Conservation (phyloP, 2,797 vertebrate species). For the Thunnus albacares region DNA sequence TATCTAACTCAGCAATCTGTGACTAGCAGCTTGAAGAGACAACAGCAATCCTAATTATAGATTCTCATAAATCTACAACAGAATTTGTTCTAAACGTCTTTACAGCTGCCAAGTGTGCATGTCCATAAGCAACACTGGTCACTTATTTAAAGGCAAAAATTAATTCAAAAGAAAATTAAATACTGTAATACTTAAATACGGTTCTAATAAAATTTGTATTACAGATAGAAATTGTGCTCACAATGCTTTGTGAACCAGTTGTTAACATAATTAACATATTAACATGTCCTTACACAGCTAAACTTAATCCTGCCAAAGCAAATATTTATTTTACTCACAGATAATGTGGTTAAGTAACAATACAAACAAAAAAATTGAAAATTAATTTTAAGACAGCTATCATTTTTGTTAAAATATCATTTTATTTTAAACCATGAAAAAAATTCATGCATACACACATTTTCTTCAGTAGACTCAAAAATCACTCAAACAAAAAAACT, state of each 20-base stretch:
- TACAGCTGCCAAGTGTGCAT: no score
- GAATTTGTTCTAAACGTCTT: no score
- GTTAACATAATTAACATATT: background rate
- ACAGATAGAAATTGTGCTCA: background rate
- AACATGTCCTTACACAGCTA: background rate
- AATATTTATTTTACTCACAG: background rate
- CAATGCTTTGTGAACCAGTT: background rate
- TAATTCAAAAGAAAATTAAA: no score
- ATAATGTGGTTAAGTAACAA: background rate
- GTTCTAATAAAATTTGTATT: no score
- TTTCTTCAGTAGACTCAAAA: background rate
- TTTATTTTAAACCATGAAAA: constrained; percentile 34
- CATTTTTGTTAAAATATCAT: constrained; percentile 10
- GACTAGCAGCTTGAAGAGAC: background rate
- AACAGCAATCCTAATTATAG: no score
- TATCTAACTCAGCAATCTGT: background rate
- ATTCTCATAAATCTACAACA: no score
- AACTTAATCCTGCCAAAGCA: background rate
- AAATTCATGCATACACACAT: background rate
- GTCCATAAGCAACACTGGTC: no score
- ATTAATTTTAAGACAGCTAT: background rate
- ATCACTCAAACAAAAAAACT: constrained; percentile 1
- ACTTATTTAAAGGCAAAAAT: no score
- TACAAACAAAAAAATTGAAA: background rate
- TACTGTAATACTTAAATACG: no score